Evolutionary conservation across 2,888 invertebrate genomes (phyloP), one percentile per base, ranked within the genome.

Genomic region (Lasius platythorax): DNA sequence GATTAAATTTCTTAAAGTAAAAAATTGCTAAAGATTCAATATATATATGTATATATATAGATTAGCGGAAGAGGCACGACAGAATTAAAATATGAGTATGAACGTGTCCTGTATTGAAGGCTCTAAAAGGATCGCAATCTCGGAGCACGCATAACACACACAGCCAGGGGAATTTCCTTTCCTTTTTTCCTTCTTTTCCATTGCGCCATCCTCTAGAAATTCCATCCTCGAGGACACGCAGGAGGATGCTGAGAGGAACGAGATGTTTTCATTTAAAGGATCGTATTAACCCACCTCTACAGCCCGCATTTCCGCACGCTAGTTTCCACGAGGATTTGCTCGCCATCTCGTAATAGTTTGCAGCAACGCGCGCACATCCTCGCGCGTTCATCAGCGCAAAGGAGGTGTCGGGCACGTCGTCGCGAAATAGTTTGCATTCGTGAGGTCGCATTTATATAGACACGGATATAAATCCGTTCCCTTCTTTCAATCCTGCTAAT

Each of bases 221-320:
- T 76, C 56, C 76, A 74, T 83, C 73, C 85, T 68, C 74, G 68
- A 82, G 74, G 63, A 15, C 43, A 61, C 37, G 73, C 64, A 67
- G 70, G n/a, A 68, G 76, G 6, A 50, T 83, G 81, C 81, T 82
- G 66, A 67, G 53, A 30, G 63, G 56, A 73, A 73, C 67, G 68
- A 76, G 87, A 85, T 88, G 86, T 87, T 87, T 89, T 85, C 89
- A 84, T 90, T 87, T 87, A 83, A 85, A 78, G 76, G 63, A 74
- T 37, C 46, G 79, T 72, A 81, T 81, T 81, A 79, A 78, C 37
- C 82, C 64, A 68, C 5, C 83, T 4, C 33, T 18, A 28, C 61
- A 30, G 37, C 58, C 50, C 66, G 50, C 56, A 79, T 84, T 75
- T 6, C 73, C 85, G 18, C 82, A 83, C 53, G 63, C 85, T 63